Conservation (phyloP, 1,140 invertebrate species). For the Solenopsis invicta region DNA sequence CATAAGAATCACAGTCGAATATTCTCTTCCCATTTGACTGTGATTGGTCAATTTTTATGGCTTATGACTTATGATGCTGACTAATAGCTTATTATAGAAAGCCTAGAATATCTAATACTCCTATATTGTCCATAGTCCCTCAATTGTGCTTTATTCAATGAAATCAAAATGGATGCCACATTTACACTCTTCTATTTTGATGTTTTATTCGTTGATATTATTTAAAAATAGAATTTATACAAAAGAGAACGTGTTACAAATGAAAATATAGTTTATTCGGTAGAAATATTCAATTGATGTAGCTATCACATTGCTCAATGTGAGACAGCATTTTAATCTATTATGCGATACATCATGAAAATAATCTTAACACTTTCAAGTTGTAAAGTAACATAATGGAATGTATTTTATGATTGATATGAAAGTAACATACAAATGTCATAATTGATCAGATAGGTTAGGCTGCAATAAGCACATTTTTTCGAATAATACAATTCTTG, state of each 20-base stretch:
- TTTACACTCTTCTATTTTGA: too few species aligned
- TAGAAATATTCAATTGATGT: neutral
- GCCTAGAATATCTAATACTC: too few species aligned
- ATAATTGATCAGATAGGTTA: constrained; percentile 37
- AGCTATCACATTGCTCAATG: neutral
- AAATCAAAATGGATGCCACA: too few species aligned
- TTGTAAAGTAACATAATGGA: neutral
- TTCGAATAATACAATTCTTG: neutral
- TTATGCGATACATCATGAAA: neutral
- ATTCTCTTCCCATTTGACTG: too few species aligned
- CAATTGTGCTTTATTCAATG: too few species aligned
- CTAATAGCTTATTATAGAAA: too few species aligned
- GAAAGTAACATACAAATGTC: neutral
- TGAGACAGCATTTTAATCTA: neutral
- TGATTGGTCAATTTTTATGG: too few species aligned
- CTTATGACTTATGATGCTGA: too few species aligned
- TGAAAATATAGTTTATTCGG: constrained; percentile 17
- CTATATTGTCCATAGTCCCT: too few species aligned
- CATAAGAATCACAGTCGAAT: too few species aligned
- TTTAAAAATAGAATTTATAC: too few species aligned
- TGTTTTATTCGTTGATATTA: too few species aligned
- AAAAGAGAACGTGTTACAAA: neutral
- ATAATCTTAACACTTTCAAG: neutral
- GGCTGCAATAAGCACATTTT: neutral
- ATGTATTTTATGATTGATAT: neutral